phyloP scores from a whole-genome alignment of 2,888 invertebrate genomes.

The Drosophila pegasa region DNA sequence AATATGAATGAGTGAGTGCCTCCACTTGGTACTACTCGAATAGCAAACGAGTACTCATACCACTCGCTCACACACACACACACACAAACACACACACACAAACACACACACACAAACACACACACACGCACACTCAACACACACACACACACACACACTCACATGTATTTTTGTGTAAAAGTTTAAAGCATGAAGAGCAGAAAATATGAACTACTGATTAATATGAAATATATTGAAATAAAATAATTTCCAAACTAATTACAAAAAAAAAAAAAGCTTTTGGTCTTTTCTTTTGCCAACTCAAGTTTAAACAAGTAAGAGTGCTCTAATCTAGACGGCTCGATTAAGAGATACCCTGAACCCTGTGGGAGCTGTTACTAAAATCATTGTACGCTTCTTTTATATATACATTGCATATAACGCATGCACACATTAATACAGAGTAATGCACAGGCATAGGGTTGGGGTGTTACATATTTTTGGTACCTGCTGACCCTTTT shows the following conservation, averaged over 20 bases:
- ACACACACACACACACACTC: constrained; percentile 26
- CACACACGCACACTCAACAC: constrained; percentile 6
- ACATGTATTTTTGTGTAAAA: constrained; percentile 72
- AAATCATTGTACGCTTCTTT: too few species aligned
- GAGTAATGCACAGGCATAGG: too few species aligned
- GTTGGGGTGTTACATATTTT: too few species aligned
- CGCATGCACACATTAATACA: too few species aligned
- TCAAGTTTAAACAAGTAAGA: background rate
- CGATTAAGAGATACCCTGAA: too few species aligned
- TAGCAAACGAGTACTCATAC: constrained; percentile 25
- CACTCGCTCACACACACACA: constrained; percentile 25
- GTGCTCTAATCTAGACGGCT: too few species aligned
- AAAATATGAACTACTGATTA: constrained; percentile 76
- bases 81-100: constrained; percentile 8
- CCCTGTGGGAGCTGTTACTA: too few species aligned
- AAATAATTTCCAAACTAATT: constrained; percentile 75
- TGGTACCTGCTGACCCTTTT: too few species aligned
- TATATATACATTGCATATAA: too few species aligned
- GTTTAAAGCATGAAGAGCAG: constrained; percentile 57
- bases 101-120: constrained; percentile 22
- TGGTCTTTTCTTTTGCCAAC: background rate
- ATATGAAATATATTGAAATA: constrained; percentile 77
- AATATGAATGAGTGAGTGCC: constrained; percentile 13
- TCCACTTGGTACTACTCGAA: constrained; percentile 14
- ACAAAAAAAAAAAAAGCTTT: constrained; percentile 7